Evolutionary conservation across 2,113 vertebrate species (phyloP).

Genomic region (Laterallus jamaicensis): DNA sequence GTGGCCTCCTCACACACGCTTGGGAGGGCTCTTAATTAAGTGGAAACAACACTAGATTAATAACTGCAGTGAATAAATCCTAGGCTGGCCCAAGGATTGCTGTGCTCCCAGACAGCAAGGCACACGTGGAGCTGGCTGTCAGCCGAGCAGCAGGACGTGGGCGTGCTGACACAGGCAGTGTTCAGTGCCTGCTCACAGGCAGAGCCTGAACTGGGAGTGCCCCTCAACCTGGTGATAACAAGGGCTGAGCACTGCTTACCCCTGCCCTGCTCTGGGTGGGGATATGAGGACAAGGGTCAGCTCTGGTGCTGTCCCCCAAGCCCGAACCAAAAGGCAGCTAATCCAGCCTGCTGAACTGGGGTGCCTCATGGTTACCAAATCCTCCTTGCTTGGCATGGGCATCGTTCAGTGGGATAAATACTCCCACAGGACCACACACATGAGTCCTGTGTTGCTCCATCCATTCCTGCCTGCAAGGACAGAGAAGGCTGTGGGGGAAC

Average conservation of each 20-base stretch:
- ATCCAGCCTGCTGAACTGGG: neutral
- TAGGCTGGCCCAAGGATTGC: neutral
- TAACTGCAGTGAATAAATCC: neutral
- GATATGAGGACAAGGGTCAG: neutral
- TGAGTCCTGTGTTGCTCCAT: neutral
- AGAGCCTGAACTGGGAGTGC: neutral
- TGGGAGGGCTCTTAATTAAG: neutral
- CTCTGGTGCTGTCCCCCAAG: neutral
- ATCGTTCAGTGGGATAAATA: neutral
- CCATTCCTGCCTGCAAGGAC: no score
- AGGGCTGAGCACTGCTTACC: no score
- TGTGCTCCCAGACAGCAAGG: neutral
- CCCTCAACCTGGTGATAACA: neutral
- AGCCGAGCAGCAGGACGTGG: neutral
- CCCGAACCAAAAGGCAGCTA: neutral
- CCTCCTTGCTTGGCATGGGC: neutral
- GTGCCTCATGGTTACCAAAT: neutral
- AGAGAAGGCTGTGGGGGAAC: no score
- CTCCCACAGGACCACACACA: accelerated
- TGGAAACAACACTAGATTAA: neutral
- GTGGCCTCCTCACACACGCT: neutral
- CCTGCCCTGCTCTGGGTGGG: no score
- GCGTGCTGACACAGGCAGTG: neutral
- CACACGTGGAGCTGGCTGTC: neutral
- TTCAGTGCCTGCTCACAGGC: neutral